phyloP scores from a whole-genome alignment of 2,113 vertebrate species.

The Hemiprocne comata region DNA sequence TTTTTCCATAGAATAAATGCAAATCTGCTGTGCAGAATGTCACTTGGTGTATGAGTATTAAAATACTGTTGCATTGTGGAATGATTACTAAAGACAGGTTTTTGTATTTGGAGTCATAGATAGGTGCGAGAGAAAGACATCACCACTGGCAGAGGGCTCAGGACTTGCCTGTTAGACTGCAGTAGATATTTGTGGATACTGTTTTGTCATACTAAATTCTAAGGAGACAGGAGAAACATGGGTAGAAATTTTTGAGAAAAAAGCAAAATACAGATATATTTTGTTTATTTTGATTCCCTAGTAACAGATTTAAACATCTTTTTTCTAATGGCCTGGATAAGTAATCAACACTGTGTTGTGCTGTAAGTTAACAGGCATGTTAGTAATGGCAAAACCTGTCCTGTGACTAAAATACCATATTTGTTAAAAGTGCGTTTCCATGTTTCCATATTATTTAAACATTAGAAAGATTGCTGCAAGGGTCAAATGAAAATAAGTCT shows the following conservation, averaged over 20 bases:
- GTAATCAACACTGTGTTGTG: neutral
- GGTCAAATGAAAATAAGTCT: neutral
- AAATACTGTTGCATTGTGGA: neutral
- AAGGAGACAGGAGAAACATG: neutral
- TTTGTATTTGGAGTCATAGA: neutral
- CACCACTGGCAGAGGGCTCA: neutral
- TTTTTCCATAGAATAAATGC: neutral
- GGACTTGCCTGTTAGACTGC: neutral
- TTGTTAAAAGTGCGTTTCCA: neutral
- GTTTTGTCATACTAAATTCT: neutral
- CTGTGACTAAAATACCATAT: neutral
- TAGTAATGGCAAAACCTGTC: neutral
- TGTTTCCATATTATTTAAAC: neutral
- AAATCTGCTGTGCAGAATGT: neutral
- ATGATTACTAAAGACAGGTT: neutral
- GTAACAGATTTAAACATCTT: neutral
- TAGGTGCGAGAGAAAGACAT: neutral
- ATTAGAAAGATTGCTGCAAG: neutral
- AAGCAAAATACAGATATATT: neutral
- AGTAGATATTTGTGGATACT: neutral
- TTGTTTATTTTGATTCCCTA: neutral
- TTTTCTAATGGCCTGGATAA: neutral
- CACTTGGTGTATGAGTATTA: neutral
- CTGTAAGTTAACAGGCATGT: neutral
- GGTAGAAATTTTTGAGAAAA: neutral